Percentiles rank a stretch among this genome's conserved stretches.
Evolutionary conservation across 1,140 invertebrate genomes (phyloP).

Genomic region (Drosophila sechellia): DNA sequence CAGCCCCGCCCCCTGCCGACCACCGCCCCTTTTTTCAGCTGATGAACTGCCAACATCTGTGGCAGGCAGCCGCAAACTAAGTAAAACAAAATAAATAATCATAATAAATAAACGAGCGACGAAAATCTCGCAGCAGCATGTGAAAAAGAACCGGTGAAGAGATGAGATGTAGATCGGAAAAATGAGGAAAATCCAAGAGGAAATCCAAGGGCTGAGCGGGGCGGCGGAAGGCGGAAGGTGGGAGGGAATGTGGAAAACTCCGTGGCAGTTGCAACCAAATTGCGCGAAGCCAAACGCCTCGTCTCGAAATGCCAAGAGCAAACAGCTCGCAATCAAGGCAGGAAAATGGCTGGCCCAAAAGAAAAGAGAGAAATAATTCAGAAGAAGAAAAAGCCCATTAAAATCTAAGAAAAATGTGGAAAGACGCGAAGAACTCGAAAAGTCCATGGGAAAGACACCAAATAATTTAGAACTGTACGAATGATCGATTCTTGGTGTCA

Average conservation of each 20-base stretch:
- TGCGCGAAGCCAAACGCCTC: slow-evolving; percentile 50
- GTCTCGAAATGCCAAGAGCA: slow-evolving; percentile 29
- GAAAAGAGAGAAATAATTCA: not conserved
- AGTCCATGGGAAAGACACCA: not conserved
- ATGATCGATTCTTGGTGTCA: slow-evolving; percentile 24
- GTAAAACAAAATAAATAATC: slow-evolving; percentile 80
- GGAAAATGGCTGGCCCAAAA: slow-evolving; percentile 28
- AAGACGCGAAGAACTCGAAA: not conserved
- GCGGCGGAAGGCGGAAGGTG: not conserved
- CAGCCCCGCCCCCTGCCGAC: not conserved
- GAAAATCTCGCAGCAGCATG: slow-evolving; percentile 77
- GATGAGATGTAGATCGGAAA: slow-evolving; percentile 3
- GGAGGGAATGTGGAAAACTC: not conserved
- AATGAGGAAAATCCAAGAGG: slow-evolving; percentile 2
- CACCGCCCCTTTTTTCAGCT: slow-evolving; percentile 19
- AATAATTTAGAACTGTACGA: slow-evolving; percentile 1
- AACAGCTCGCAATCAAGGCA: slow-evolving; percentile 13
- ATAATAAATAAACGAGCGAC: slow-evolving; percentile 82
- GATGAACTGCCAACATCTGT: slow-evolving; percentile 67
- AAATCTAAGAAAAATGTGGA: not conserved
- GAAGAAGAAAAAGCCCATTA: not conserved
- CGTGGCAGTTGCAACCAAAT: slow-evolving; percentile 45
- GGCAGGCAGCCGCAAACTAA: slow-evolving; percentile 47
- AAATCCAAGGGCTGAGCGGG: not conserved
- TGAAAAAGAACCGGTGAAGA: slow-evolving; percentile 45